phyloP scores from a whole-genome alignment of 2,888 invertebrate species.

The Clitarchus hookeri region DNA sequence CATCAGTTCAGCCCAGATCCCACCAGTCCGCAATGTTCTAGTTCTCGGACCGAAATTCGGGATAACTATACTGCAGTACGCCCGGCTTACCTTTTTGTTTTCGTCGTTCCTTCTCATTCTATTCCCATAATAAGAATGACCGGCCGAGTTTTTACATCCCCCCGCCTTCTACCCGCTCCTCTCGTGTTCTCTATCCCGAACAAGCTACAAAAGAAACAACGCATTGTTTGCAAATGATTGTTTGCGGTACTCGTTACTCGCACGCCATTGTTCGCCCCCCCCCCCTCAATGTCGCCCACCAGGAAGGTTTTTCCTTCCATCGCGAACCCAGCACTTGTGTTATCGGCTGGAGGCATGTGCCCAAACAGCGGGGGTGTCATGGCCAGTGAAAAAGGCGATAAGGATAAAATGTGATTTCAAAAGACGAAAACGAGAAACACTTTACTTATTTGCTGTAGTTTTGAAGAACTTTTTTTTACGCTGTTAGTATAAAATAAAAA shows the following conservation, averaged over 20 bases:
- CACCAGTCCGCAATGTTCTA: no score
- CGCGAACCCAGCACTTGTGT: not conserved
- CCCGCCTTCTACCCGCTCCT: not conserved
- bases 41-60: no score
- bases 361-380: not conserved
- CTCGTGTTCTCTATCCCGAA: not conserved
- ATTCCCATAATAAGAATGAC: constrained; percentile 5
- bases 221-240: constrained; percentile 38
- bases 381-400: not conserved
- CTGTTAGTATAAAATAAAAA: no score
- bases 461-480: no score
- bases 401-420: not conserved
- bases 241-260: constrained; percentile 33
- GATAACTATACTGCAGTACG: not conserved
- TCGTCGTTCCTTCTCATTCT: not conserved
- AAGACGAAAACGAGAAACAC: no score
- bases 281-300: no score
- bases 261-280: constrained; percentile 33
- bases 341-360: not conserved
- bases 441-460: no score
- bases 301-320: not conserved
- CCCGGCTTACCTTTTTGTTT: not conserved
- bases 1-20: no score
- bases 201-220: constrained; percentile 24
- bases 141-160: not conserved